Base-by-base conservation (phyloP, 1,140 invertebrate species). In the Antheraea mylitta region DNA sequence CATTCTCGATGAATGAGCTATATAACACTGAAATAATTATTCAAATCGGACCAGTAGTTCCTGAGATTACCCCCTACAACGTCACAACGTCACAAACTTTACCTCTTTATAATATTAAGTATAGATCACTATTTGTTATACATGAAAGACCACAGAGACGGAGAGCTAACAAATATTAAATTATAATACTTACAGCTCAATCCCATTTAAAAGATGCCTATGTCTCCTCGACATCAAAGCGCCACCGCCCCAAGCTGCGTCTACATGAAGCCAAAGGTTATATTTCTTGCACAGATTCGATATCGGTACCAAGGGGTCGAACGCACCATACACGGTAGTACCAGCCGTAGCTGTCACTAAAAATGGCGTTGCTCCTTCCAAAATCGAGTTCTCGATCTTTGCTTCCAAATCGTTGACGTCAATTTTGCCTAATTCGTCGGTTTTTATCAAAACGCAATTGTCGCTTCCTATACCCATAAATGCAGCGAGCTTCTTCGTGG, bases 241-340 rank as follows among this genome's bases (percentile, higher is more conserved):
- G 10, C 98, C 97, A 4, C 98, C 98, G 48, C 94, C 94, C 98
- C 98, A 99, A 4, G 98, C 98, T 0, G 98, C 98, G 83, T 99
- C 98, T 0, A 99, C 97, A 83, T 99, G 98, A 37, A 99, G 90
- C 98, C 98, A 99, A 66, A 99, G 85, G 4, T 95, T 94, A 78
- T 98, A 95, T 80, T 97, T 95, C 71, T 95, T 87, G 82, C 98
- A 99, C 8, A 99, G 81, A 30, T 95, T 95, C 0, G 96, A 96
- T 59, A 99, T 96, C 19, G 95, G 92, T 6, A 94, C 90, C 11
- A 99, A 81, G 0, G 98, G 98, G 91, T 99, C 99, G 78, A 96
- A 99, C 0, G 98, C 98, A 0, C 98, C 98, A 53, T 96, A 91
- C 0, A 98, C 93, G 69, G 96, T 96, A 0, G 96, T 97, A 45